Percentiles rank a stretch among this genome's conserved stretches.
These are phyloP conservation scores for Brevimyrus niger DNA, from an alignment of 2,113 vertebrate species.

Conservation along the genomic window DNA sequence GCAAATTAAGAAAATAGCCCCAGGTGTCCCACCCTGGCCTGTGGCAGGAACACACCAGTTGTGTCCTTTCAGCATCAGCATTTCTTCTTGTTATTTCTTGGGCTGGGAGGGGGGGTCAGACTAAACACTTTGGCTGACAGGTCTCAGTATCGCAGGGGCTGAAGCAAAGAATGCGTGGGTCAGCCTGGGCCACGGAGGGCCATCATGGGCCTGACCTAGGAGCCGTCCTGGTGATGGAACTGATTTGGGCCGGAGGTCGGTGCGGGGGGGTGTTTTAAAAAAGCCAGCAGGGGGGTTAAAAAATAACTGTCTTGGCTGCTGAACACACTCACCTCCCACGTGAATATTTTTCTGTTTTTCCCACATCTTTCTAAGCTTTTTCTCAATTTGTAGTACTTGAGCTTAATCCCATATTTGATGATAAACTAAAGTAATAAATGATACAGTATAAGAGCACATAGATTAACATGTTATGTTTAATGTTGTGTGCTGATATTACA, in stretches of 20 bases:
- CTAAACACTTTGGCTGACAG: conserved; percentile 65
- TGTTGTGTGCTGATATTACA: not conserved
- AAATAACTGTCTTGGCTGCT: not conserved
- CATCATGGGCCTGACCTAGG: conserved; percentile 30
- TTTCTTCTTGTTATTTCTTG: conserved; percentile 58
- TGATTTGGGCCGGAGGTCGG: conserved; percentile 41
- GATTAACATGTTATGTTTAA: not conserved
- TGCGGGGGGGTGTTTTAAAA: conserved; percentile 64
- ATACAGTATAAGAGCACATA: not conserved
- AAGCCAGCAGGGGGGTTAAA: conserved; percentile 32
- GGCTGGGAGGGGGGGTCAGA: conserved; percentile 43
- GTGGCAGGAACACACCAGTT: conserved; percentile 50
- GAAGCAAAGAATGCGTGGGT: conserved; percentile 52
- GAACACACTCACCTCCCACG: conserved; percentile 64
- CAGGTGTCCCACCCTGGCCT: not conserved
- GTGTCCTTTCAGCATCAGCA: conserved; percentile 65
- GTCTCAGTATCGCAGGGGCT: conserved; percentile 59
- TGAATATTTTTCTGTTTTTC: conserved; percentile 54
- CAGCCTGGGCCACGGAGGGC: conserved; percentile 30
- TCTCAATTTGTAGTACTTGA: not conserved
- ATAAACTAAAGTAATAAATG: not conserved
- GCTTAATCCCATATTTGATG: not conserved
- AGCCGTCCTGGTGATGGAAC: conserved; percentile 45
- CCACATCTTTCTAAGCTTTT: conserved; percentile 45
- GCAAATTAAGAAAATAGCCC: not conserved